Percentiles rank a stretch among this genome's conserved stretches.
Conservation (phyloP, 1,140 invertebrate genomes). For the Drosophila teissieri region DNA sequence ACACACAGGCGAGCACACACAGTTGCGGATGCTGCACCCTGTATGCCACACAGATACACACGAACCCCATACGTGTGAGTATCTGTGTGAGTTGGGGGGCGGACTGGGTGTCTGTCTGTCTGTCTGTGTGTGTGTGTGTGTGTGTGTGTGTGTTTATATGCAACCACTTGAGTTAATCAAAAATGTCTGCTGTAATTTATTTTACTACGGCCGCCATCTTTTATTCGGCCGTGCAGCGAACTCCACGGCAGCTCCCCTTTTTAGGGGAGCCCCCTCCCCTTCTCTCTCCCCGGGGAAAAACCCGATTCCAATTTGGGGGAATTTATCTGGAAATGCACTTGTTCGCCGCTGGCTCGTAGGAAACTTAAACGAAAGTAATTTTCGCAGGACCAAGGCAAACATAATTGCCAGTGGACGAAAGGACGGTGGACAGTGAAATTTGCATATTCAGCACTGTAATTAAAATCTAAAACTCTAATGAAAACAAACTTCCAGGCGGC, state of each 20-base stretch:
- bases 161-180: conserved; percentile 83
- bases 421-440: conserved; percentile 6
- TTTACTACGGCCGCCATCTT: conserved; percentile 82
- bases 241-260: neutral
- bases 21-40: conserved; percentile 40
- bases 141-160: conserved; percentile 68
- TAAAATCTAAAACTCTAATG: conserved; percentile 64
- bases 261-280: too few relatives aligned
- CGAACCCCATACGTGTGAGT: conserved; percentile 4
- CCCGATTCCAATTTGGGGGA: conserved; percentile 35
- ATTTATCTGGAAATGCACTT: conserved; percentile 52
- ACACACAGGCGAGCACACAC: neutral
- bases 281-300: neutral
- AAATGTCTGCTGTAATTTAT: conserved; percentile 84
- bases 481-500: conserved; percentile 49
- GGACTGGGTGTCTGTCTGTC: conserved; percentile 3
- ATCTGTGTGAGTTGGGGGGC: conserved; percentile 22
- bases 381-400: conserved; percentile 26
- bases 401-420: conserved; percentile 6
- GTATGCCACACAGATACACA: conserved; percentile 50
- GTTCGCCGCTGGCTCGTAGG: conserved; percentile 12
- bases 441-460: conserved; percentile 67
- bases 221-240: conserved; percentile 47
- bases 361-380: conserved; percentile 58
- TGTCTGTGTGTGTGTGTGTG: conserved; percentile 48